phyloP scores from a whole-genome alignment of 2,797 vertebrate species.

The Gymnocypris eckloni region DNA sequence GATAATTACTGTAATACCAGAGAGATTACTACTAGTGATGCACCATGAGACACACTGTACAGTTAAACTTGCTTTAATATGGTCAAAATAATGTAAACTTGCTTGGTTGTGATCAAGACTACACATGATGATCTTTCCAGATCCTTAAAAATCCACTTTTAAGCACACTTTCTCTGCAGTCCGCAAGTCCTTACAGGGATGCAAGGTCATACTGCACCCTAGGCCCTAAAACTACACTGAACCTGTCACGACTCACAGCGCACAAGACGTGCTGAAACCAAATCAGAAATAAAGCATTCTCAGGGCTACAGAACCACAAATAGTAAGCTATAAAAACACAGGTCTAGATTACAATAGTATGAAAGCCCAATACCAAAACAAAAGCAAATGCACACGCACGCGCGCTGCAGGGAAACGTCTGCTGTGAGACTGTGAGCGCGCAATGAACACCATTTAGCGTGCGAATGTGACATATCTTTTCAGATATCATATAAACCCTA shows the following conservation, averaged over 20 bases:
- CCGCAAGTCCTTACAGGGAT: not conserved
- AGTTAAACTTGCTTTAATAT: not conserved
- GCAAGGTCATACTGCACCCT: conserved; percentile 58
- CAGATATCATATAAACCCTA: not conserved
- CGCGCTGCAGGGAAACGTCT: conserved; percentile 54
- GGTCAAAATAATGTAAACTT: not conserved
- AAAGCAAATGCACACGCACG: conserved; percentile 15
- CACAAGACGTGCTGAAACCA: not conserved
- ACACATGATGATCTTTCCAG: not conserved
- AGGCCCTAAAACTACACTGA: conserved; percentile 51
- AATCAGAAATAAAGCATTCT: not conserved
- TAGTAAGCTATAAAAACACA: not conserved
- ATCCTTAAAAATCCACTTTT: not conserved
- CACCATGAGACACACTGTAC: not conserved
- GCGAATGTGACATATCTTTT: not conserved
- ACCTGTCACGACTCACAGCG: conserved; percentile 56
- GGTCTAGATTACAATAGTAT: not conserved
- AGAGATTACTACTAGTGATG: not conserved
- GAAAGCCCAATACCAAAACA: conserved; percentile 35
- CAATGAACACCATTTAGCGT: not conserved
- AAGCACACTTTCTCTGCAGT: not conserved
- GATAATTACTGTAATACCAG: not conserved
- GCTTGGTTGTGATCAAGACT: not conserved
- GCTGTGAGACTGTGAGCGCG: conserved; percentile 41
- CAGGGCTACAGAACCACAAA: not conserved